Evolutionary conservation across 2,113 vertebrate species (phyloP).

Genomic region (Tragelaphus scriptus): DNA sequence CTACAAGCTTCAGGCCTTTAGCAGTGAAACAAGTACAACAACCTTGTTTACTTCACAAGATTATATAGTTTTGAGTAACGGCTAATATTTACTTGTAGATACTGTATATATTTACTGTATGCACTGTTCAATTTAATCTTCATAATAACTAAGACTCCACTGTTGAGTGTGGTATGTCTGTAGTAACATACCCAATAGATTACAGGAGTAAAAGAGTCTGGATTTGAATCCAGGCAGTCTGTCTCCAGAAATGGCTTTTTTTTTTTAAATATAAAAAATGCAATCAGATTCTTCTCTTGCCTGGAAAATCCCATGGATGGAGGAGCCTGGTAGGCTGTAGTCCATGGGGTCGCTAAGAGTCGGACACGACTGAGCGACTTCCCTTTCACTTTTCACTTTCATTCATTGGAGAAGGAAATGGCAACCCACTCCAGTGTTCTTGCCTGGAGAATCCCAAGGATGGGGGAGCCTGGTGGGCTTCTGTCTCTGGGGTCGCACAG

Average conservation of each 20-base stretch:
- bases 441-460: too few relatives aligned
- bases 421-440: too few relatives aligned
- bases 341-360: too few relatives aligned
- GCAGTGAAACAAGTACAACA: neutral
- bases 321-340: too few relatives aligned
- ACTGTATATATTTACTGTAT: neutral
- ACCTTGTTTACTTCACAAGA: neutral
- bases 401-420: too few relatives aligned
- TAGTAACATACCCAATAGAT: neutral
- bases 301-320: too few relatives aligned
- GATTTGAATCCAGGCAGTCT: neutral
- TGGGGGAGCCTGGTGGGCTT: too few relatives aligned
- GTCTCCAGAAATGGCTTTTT: neutral
- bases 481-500: too few relatives aligned
- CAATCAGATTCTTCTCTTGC: neutral
- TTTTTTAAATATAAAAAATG: neutral
- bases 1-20: neutral
- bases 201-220: neutral
- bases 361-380: too few relatives aligned
- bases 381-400: too few relatives aligned
- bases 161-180: neutral
- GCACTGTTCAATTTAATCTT: neutral
- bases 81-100: neutral
- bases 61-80: neutral
- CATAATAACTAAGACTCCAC: neutral